Evolutionary conservation across 2,797 vertebrate genomes (phyloP).

Genomic region (Macropodus opercularis): DNA sequence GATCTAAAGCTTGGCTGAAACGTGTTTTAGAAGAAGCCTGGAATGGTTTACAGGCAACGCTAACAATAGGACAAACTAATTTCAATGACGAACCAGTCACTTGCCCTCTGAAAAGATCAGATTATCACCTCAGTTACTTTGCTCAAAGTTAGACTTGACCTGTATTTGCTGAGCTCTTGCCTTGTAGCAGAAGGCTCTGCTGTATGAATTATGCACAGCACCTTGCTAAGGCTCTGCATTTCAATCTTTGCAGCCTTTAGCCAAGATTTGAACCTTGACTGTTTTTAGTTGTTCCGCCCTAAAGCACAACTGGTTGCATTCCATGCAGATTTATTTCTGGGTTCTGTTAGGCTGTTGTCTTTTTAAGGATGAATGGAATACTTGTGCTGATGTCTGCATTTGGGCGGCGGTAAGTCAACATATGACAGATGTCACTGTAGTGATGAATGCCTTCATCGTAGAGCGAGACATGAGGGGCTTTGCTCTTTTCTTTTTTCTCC

Average conservation of each 20-base stretch:
- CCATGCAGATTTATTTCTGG: slow-evolving; percentile 4
- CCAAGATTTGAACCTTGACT: slow-evolving; percentile 22
- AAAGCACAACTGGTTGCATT: slow-evolving; percentile 5
- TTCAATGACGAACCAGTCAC: too few species aligned
- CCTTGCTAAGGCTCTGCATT: slow-evolving; percentile 22
- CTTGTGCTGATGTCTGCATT: slow-evolving; percentile 47
- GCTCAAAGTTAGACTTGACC: slow-evolving; percentile 52
- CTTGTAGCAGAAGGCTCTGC: slow-evolving; percentile 32
- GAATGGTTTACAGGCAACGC: too few species aligned
- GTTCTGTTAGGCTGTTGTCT: slow-evolving; percentile 28
- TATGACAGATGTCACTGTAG: slow-evolving; percentile 54
- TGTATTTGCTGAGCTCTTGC: slow-evolving; percentile 48
- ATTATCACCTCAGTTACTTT: slow-evolving; percentile 31
- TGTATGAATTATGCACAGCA: slow-evolving; percentile 54
- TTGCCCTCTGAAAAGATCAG: too few species aligned
- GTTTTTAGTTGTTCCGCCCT: slow-evolving; percentile 2
- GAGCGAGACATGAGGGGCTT: slow-evolving; percentile 40
- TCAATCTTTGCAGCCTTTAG: slow-evolving; percentile 15
- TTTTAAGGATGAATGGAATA: too few species aligned
- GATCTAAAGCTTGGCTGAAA: too few species aligned
- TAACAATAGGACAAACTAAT: too few species aligned
- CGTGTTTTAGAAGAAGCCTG: too few species aligned
- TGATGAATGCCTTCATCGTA: slow-evolving; percentile 51
- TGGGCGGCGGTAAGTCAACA: slow-evolving; percentile 30
- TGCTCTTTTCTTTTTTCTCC: slow-evolving; percentile 47